phyloP scores from a whole-genome alignment of 2,113 vertebrate genomes.

The Corythornis cristatus region DNA sequence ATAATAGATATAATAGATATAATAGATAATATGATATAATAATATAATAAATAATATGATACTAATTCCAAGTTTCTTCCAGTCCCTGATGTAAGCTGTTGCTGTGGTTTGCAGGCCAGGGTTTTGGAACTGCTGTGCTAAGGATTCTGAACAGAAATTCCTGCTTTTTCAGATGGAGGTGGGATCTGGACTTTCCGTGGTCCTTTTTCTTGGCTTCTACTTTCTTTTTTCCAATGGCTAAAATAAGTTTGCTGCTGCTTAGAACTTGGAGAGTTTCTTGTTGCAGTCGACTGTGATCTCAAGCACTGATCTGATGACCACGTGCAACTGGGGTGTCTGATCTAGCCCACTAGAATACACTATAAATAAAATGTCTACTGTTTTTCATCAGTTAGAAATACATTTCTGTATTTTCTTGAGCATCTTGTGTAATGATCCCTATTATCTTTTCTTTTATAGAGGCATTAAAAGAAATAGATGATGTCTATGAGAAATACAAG shows the following conservation, averaged over 20 bases:
- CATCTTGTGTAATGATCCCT: neutral
- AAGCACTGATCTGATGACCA: neutral
- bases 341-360: neutral
- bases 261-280: neutral
- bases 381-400: neutral
- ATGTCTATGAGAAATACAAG: constrained; percentile 93
- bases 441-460: constrained; percentile 78
- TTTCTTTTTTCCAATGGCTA: neutral
- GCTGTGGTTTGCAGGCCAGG: neutral
- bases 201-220: neutral
- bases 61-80: neutral
- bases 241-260: neutral
- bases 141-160: neutral
- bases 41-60: no score
- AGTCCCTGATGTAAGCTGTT: neutral
- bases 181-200: neutral
- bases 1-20: no score
- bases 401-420: neutral
- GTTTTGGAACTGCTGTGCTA: neutral
- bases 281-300: neutral
- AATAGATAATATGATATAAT: no score
- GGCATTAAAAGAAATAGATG: constrained; percentile 95
- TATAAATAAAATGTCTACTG: neutral
- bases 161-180: neutral
- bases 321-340: neutral